Evolutionary conservation across 2,797 vertebrate species (phyloP), one percentile per base, ranked within the genome.

Genomic region (Rhinogobio ventralis): DNA sequence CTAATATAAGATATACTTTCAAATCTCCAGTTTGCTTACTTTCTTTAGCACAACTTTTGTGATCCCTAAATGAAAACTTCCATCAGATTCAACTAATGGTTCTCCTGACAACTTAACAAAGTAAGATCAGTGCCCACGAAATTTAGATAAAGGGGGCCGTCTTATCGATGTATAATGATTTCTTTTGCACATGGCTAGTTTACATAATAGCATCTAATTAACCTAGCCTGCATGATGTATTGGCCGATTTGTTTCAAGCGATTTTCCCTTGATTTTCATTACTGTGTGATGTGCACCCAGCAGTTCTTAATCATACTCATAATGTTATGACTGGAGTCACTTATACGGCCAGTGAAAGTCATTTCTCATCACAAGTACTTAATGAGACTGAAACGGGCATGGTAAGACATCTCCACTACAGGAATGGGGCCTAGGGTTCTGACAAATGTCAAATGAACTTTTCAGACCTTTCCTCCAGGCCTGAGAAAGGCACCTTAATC

Each of bases 191-290:
- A 90, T 91, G 90, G 88, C 87, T 90, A 91, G 90, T 90, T 92
- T 91, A 90, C 90, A 91, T 92, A 91, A 92, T 92, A 90, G 89
- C 90, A 91, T 91, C 90, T 91, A 91, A 92, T 92, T 92, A 92
- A 89, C 89, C 88, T 77, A 87, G 85, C 89, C 86, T 28, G 60
- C 89, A 87, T 90, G 90, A 91, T 92, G 80, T 91, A 92, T 92
- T 89, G 91, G 89, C 80, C 81, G 90, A 92, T 85, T 91, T 91
- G 89, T 89, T 90, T 87, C 74, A 77, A 89, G 77, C 85, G 88
- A 91, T 92, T 90, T 90, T 85, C 86, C 84, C 81, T 86, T 57
- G 72, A 85, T 89, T 91, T 89, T 85, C 90, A 91, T 90, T 91
- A 89, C 86, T 81, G 81, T 85, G 84, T 91, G 89, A 92, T 91